Base-by-base conservation (phyloP, 2,113 vertebrate species). In the Onychorhynchus coronatus region DNA sequence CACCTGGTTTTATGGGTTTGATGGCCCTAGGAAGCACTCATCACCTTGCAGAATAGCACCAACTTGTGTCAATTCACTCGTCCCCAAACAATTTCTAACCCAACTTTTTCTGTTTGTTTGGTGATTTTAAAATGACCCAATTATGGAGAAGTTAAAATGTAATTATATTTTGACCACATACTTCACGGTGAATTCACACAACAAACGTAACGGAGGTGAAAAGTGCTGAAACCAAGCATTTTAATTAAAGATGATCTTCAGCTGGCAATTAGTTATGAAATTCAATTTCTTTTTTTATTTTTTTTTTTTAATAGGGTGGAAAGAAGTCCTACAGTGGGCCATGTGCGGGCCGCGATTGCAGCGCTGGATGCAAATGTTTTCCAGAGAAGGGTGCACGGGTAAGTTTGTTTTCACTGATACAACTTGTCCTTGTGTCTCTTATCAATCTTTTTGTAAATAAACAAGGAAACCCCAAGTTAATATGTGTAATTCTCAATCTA, bases 361-460 rank as follows among this genome's bases (percentile, higher is more conserved):
- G 98, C 10, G 41, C 82, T 58, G 97, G 97, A 90, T 99, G 98
- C 90, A 97, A 92, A 88, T 99, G 99, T 89, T 97, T 98, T 96
- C 98, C 98, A 12, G 99, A 99, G 97, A 99, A 99, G 97, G 99
- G 99, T 56, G 78, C 97, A 2, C 98, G 98, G 98, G 99, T 99
- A 98, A 98, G 98, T 98, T 97, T 59, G 17, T 82, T 89, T 89
- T 88, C 74, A 20, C 50, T 85, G 62, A 79, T 71, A 35, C 53
- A 97, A 55, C 84, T 79, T 80, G 73, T 94, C 75, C 39, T 72
- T 87, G 56, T 78, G 65, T 74, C 37, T 83, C 68, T 97, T 97
- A 94, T 68, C 75, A 89, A 42, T 87, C 28, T 35, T n/a, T 46
- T 79, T 20, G 62, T 47, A 71, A 75, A 94, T 58, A 94, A 85